A percentile compares a stretch with the other conserved stretches of the same genome.
Conservation (phyloP, 2,797 vertebrate genomes). For the Anabas testudineus region DNA sequence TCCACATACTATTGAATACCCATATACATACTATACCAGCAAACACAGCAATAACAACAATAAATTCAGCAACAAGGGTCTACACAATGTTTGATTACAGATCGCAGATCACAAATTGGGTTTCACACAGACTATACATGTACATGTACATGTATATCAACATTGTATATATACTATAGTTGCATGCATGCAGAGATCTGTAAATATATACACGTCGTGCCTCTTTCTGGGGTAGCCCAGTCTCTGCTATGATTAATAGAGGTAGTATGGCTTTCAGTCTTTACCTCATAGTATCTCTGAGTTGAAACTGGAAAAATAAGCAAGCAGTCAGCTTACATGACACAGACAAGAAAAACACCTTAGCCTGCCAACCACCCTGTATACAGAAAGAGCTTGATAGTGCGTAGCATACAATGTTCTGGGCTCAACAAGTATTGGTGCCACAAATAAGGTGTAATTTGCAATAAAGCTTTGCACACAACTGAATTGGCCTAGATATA, state of each 20-base stretch:
- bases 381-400: conserved; percentile 34
- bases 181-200: conserved; percentile 45
- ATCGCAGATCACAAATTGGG: conserved; percentile 15
- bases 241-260: conserved; percentile 85
- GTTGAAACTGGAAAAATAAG: conserved; percentile 86
- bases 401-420: conserved; percentile 40
- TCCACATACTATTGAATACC: conserved; percentile 5
- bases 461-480: conserved; percentile 6
- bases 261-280: conserved; percentile 53
- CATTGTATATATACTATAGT: conserved; percentile 36
- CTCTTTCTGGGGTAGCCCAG: conserved; percentile 78
- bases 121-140: conserved; percentile 17
- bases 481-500: conserved; percentile 20
- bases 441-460: conserved; percentile 33
- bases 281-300: conserved; percentile 81
- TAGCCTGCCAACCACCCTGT: conserved; percentile 15
- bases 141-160: conserved; percentile 57
- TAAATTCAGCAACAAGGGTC: neutral
- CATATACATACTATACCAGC: conserved; percentile 1
- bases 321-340: conserved; percentile 85
- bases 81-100: conserved; percentile 19
- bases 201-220: conserved; percentile 54
- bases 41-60: neutral
- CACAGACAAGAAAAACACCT: conserved; percentile 77
- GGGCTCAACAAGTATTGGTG: conserved; percentile 10